Evolutionary conservation across 2,113 vertebrate genomes (phyloP).

Genomic region (Cygnus atratus): DNA sequence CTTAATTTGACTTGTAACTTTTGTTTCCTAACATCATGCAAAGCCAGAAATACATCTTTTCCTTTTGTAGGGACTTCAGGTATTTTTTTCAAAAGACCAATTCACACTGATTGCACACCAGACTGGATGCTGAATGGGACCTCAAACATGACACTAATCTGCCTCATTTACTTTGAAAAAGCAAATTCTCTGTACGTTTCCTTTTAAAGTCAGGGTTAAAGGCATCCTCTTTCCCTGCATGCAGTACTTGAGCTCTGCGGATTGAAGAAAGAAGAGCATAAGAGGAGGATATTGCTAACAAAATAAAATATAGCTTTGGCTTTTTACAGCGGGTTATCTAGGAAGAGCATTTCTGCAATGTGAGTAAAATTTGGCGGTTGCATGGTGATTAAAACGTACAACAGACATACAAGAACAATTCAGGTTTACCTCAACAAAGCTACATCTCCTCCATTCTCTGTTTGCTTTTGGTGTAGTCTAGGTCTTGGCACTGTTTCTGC

Average conservation of each 20-base stretch:
- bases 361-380: neutral
- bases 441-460: neutral
- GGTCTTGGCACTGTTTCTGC: neutral
- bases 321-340: slow-evolving; percentile 13
- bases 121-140: neutral
- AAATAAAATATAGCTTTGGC: slow-evolving; percentile 3
- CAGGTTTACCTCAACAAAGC: neutral
- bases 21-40: neutral
- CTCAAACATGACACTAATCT: slow-evolving; percentile 10
- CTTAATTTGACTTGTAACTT: neutral
- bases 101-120: neutral
- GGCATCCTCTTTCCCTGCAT: neutral
- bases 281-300: neutral
- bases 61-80: neutral
- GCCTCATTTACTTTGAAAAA: slow-evolving; percentile 15
- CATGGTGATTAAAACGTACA: neutral
- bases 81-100: neutral
- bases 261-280: neutral
- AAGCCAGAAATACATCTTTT: neutral
- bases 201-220: slow-evolving; percentile 25
- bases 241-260: neutral
- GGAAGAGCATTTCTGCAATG: neutral
- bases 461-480: neutral
- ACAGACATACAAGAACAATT: neutral
- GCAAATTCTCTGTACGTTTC: neutral